phyloP scores from a whole-genome alignment of 2,797 vertebrate genomes.

The Oreortyx pictus region DNA sequence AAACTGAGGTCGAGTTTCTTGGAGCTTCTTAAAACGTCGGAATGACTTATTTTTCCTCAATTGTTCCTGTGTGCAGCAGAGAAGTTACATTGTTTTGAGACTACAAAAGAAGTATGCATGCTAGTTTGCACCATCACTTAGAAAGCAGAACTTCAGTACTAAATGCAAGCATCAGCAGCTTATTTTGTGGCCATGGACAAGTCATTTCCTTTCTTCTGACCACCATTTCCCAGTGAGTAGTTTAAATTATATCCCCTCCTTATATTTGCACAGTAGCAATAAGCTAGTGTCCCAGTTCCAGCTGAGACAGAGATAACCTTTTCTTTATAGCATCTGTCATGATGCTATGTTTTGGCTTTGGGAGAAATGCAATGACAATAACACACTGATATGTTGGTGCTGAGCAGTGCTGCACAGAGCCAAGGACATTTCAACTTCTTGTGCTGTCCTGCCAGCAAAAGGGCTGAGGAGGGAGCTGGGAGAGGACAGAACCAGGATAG shows the following conservation, averaged over 20 bases:
- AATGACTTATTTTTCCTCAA: constrained; percentile 90
- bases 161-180: neutral
- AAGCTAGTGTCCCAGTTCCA: neutral
- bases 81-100: neutral
- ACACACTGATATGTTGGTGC: neutral
- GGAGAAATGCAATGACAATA: neutral
- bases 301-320: neutral
- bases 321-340: neutral
- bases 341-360: neutral
- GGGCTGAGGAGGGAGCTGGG: too few species aligned
- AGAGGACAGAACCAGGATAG: neutral
- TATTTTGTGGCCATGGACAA: neutral
- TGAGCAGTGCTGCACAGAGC: neutral
- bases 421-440: neutral
- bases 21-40: constrained; percentile 88
- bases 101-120: neutral
- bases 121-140: neutral
- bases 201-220: neutral
- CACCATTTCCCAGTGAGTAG: neutral
- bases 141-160: neutral
- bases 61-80: constrained; percentile 80
- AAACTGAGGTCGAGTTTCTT: constrained; percentile 91
- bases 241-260: neutral
- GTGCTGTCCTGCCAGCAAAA: neutral
- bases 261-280: neutral